Conservation (phyloP, 2,888 invertebrate species). For the Ectropis crepuscularia region DNA sequence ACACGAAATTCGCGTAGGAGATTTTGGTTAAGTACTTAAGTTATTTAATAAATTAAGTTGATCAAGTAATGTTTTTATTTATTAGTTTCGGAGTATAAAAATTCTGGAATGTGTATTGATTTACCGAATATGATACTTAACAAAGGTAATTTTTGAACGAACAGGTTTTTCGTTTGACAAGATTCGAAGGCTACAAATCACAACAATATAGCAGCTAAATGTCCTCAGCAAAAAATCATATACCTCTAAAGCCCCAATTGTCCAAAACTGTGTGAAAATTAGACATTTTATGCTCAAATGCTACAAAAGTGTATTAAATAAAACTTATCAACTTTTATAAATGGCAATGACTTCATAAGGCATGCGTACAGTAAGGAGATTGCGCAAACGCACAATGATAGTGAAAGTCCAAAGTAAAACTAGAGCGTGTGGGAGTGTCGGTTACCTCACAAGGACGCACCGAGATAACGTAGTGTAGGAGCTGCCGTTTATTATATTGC, state of each 20-base stretch:
- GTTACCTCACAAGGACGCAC: conserved; percentile 77
- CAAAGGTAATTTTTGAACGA: too few relatives aligned
- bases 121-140: too few relatives aligned
- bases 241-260: too few relatives aligned
- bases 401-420: conserved; percentile 78
- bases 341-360: conserved; percentile 37
- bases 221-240: too few relatives aligned
- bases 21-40: conserved; percentile 1
- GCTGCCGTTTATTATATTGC: background rate
- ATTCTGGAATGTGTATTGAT: too few relatives aligned
- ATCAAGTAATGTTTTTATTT: too few relatives aligned
- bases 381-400: conserved; percentile 77
- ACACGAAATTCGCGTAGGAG: too few relatives aligned
- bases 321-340: conserved; percentile 28
- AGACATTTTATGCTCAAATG: background rate
- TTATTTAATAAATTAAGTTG: conserved; percentile 9
- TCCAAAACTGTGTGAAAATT: too few relatives aligned
- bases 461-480: conserved; percentile 33
- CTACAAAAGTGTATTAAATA: conserved; percentile 1
- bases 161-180: too few relatives aligned
- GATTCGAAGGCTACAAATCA: too few relatives aligned
- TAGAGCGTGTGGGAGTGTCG: conserved; percentile 74
- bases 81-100: too few relatives aligned
- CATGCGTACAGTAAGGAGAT: conserved; percentile 52
- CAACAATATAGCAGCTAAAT: too few relatives aligned